These are phyloP conservation scores for Psephotus haematonotus DNA, from an alignment of 2,113 vertebrate species.

Conservation along the genomic window DNA sequence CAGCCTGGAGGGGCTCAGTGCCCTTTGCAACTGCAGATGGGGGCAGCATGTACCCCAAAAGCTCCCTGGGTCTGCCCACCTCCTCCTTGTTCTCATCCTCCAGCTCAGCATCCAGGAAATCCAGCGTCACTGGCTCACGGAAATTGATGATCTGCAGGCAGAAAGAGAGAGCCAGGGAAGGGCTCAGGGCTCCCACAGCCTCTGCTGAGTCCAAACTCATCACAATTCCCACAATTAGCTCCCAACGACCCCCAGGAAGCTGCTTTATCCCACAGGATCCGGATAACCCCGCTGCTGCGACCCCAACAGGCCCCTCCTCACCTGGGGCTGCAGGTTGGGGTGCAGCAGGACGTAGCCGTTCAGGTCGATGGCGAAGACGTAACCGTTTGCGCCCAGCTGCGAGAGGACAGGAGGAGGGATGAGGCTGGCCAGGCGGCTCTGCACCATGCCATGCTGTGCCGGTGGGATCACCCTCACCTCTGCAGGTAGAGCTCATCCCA, in stretches of 20 bases:
- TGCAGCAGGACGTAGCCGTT: slow-evolving; percentile 85
- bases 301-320: neutral
- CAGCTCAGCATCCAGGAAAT: slow-evolving; percentile 96
- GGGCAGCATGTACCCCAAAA: neutral
- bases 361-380: slow-evolving; percentile 82
- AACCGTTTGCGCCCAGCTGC: slow-evolving; percentile 92
- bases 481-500: neutral
- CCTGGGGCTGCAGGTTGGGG: slow-evolving; percentile 89
- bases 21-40: neutral
- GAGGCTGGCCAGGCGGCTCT: neutral
- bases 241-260: neutral
- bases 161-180: neutral
- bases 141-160: slow-evolving; percentile 91
- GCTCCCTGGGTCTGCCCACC: slow-evolving; percentile 66
- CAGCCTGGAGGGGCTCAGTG: neutral
- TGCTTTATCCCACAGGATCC: neutral
- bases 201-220: neutral
- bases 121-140: slow-evolving; percentile 92
- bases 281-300: accelerated
- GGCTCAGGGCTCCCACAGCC: neutral
- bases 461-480: neutral
- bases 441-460: accelerated
- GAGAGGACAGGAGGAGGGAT: neutral
- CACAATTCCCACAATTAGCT: neutral
- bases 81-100: slow-evolving; percentile 94